These are phyloP conservation scores for Rutilus rutilus DNA, from an alignment of 2,113 vertebrate species.

Conservation along the genomic window DNA sequence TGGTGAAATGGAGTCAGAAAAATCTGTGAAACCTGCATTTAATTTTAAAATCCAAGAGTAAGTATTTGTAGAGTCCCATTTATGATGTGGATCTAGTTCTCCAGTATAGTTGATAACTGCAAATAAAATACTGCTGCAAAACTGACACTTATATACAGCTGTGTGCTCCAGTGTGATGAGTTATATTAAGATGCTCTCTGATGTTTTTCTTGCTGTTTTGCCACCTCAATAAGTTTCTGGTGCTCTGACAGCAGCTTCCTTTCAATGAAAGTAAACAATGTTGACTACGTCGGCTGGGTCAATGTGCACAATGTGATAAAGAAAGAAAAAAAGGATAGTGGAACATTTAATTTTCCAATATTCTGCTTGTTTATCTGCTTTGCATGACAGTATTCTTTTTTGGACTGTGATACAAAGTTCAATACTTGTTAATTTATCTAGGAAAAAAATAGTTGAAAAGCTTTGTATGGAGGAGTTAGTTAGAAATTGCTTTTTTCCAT, in stretches of 20 bases:
- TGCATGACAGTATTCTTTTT: slow-evolving; percentile 12
- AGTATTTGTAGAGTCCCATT: neutral
- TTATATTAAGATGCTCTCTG: neutral
- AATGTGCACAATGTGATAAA: slow-evolving; percentile 31
- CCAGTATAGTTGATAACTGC: neutral
- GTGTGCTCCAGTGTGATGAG: neutral
- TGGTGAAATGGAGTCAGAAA: too few relatives aligned
- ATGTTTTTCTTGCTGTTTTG: slow-evolving; percentile 18
- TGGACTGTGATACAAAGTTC: slow-evolving; percentile 4
- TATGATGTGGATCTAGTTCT: neutral
- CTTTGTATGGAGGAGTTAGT: neutral
- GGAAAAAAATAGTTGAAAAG: neutral
- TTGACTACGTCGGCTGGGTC: slow-evolving; percentile 17
- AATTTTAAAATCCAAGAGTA: neutral
- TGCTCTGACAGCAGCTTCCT: slow-evolving; percentile 32
- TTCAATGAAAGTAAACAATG: slow-evolving; percentile 29
- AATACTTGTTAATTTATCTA: neutral
- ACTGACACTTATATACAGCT: neutral
- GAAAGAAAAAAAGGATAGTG: neutral
- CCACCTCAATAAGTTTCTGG: slow-evolving; percentile 29
- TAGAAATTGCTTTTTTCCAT: neutral
- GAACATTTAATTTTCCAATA: slow-evolving; percentile 12
- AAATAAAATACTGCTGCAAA: neutral
- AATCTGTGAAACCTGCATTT: neutral
- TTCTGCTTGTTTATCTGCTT: slow-evolving; percentile 8